Evolutionary conservation across 2,797 vertebrate species (phyloP).

Genomic region (Botia almorhae): DNA sequence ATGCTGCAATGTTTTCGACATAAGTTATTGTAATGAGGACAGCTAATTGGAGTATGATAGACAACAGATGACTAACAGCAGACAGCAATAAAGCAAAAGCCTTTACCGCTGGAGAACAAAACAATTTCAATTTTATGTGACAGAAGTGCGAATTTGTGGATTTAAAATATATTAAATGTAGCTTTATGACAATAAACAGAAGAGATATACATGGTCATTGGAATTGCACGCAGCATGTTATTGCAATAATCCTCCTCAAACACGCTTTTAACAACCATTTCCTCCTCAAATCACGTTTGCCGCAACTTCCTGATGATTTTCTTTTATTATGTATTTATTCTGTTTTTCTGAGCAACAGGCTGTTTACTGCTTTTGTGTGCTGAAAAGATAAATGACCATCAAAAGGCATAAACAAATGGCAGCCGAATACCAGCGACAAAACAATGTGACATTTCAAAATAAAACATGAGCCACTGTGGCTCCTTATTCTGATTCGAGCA

Average conservation of each 20-base stretch:
- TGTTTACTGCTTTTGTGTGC: constrained; percentile 58
- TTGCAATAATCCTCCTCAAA: constrained; percentile 9
- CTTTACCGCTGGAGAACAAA: background rate
- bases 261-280: constrained; percentile 45
- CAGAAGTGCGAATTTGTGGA: background rate
- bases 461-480: constrained; percentile 21
- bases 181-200: constrained; percentile 13
- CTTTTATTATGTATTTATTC: constrained; percentile 50
- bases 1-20: constrained; percentile 23
- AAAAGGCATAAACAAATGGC: constrained; percentile 36
- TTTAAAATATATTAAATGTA: constrained; percentile 23
- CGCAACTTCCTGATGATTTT: constrained; percentile 27
- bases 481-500: background rate
- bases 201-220: background rate
- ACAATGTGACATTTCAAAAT: constrained; percentile 33
- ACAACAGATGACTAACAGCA: constrained; percentile 35
- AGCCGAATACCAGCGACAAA: constrained; percentile 35
- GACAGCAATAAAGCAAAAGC: background rate
- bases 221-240: background rate
- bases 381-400: constrained; percentile 55
- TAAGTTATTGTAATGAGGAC: constrained; percentile 29
- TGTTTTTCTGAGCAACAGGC: constrained; percentile 23
- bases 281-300: constrained; percentile 36
- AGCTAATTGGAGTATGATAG: constrained; percentile 38
- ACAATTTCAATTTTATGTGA: background rate